Percentiles rank a stretch among this genome's conserved stretches.
Evolutionary conservation across 1,140 invertebrate species (phyloP).

Genomic region (Conus betulinus): DNA sequence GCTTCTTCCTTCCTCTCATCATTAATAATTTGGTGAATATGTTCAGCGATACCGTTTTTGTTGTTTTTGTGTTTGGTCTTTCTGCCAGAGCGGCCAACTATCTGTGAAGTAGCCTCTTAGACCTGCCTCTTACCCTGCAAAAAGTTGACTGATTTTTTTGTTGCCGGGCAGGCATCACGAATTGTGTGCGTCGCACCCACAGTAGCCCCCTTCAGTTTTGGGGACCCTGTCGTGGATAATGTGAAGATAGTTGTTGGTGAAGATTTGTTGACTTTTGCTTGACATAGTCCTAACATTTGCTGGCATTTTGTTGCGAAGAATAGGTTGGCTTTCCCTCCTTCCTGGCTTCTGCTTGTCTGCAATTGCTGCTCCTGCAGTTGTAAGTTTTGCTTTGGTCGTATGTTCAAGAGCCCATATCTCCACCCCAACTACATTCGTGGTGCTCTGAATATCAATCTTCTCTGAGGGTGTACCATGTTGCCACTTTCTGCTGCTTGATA

Average conservation of each 20-base stretch:
- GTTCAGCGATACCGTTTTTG: too few species aligned
- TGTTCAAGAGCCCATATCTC: not conserved
- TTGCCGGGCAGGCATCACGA: not conserved
- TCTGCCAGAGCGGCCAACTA: not conserved
- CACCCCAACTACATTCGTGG: not conserved
- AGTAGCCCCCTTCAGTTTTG: not conserved
- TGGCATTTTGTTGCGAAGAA: not conserved
- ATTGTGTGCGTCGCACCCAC: not conserved
- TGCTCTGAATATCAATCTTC: not conserved
- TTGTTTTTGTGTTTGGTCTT: not conserved
- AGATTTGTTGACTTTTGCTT: not conserved
- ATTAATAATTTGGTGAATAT: too few species aligned
- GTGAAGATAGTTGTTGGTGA: too few species aligned
- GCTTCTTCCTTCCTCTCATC: not conserved
- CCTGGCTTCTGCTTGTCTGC: not conserved
- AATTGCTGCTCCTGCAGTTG: not conserved
- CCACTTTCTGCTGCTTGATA: not conserved
- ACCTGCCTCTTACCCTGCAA: not conserved
- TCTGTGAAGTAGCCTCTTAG: not conserved
- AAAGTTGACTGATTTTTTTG: too few species aligned
- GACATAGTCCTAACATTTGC: not conserved
- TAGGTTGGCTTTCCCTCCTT: not conserved
- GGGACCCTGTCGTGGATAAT: too few species aligned
- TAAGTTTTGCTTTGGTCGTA: not conserved
- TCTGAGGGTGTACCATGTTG: not conserved